Conservation (phyloP, 2,888 invertebrate species). For the Uropetala carovei region DNA sequence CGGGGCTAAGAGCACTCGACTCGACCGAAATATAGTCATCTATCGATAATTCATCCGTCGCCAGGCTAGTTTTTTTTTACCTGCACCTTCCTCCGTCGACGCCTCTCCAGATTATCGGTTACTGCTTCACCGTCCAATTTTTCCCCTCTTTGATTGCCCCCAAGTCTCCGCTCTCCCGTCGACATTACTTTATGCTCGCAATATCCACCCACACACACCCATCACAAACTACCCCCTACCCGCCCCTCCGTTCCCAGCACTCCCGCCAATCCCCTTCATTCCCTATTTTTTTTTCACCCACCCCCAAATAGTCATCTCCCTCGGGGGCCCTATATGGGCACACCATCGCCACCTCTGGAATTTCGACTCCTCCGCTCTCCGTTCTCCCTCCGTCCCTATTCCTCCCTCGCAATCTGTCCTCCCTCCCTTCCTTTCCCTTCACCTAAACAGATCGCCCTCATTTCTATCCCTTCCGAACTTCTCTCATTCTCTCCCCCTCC, state of each 20-base stretch:
- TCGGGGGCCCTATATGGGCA: constrained; percentile 39
- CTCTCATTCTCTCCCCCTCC: not conserved
- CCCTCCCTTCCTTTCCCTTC: not conserved
- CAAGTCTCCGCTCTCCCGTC: not conserved
- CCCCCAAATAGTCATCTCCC: constrained; percentile 60
- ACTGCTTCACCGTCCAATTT: constrained; percentile 41
- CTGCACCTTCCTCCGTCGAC: not conserved
- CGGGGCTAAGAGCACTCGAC: not conserved
- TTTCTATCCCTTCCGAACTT: not conserved
- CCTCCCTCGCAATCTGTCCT: not conserved
- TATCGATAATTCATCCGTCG: not conserved
- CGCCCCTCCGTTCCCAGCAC: not conserved
- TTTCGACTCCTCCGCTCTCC: not conserved
- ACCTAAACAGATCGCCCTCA: not conserved
- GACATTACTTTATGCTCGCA: constrained; percentile 41
- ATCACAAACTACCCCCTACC: not conserved
- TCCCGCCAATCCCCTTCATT: not conserved
- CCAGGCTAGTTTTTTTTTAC: not conserved
- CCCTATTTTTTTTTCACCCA: constrained; percentile 9
- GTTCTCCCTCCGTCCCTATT: not conserved
- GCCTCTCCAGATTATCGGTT: constrained; percentile 43
- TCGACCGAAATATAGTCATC: not conserved
- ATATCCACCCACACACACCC: constrained; percentile 22
- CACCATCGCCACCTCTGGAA: constrained; percentile 52
- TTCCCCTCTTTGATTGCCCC: constrained; percentile 23